Evolutionary conservation across 2,797 vertebrate species (phyloP), one percentile per base, ranked within the genome.

Genomic region (Bradypodion pumilum): DNA sequence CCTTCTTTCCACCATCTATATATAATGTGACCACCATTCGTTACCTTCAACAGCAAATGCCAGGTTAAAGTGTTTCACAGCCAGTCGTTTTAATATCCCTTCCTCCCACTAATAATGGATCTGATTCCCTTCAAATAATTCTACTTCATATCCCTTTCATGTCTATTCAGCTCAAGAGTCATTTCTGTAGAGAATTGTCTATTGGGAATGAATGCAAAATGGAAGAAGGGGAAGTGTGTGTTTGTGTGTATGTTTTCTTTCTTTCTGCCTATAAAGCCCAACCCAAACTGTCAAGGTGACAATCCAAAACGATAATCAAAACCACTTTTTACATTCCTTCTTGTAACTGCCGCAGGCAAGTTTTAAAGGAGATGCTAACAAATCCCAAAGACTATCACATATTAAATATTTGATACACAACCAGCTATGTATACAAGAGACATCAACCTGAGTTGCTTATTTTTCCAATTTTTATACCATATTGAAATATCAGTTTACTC

Each of bases 261-360:
- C 88, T 94, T 94, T 91, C 86, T 91, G 90, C 62, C 86, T 94
- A 88, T 94, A 94, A 93, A 95, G 94, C 93, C 87, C 92, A 92
- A 90, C 92, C 94, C 92, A 95, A 94, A 96, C 95, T 96, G 95
- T 95, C 95, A 96, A 96, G 95, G 94, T 96, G 96, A 95, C 95
- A 96, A 95, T 95, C 95, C 93, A 96, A 97, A 96, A 96, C 60
- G 93, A 95, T 96, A 96, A 96, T 96, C 95, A 97, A 96, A 96
- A 96, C 93, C 90, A 94, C 94, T 95, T 96, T 95, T 96, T 94
- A 93, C 94, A 95, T 94, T 95, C 91, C 62, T 92, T 93, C 95
- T 96, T 96, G 95, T 96, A 96, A 96, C 87, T 94, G 96, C 95
- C 94, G 23, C 90, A 94, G 96, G 96, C 96, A 95, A 95, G 91